Conservation (phyloP, 2,113 vertebrate species). For the Hystrix brachyura region DNA sequence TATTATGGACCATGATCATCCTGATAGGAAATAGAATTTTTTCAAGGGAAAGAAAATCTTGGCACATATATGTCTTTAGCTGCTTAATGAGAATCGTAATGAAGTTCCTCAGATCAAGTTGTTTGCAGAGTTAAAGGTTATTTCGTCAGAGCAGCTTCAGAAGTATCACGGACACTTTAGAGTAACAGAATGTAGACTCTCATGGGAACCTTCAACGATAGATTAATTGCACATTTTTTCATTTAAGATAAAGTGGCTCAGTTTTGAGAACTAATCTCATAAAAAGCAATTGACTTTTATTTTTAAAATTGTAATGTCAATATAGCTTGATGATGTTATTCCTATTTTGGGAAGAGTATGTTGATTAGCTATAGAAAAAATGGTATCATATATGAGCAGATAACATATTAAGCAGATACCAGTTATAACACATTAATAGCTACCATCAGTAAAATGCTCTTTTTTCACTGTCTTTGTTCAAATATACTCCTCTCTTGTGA, state of each 20-base stretch:
- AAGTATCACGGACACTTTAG: not conserved
- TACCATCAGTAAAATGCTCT: not conserved
- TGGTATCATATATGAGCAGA: not conserved
- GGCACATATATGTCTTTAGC: not conserved
- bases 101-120: not conserved
- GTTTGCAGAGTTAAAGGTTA: conserved; percentile 22
- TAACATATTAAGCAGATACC: not conserved
- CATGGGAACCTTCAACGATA: not conserved
- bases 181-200: not conserved
- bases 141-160: not conserved
- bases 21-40: not conserved
- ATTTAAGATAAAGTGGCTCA: not conserved
- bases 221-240: not conserved
- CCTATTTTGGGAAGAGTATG: not conserved
- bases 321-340: not conserved
- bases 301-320: not conserved
- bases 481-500: not conserved
- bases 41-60: not conserved
- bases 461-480: not conserved
- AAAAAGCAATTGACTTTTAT: not conserved
- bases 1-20: not conserved
- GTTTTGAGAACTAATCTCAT: not conserved
- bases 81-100: not conserved
- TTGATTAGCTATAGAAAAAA: not conserved
- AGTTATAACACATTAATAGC: not conserved